Evolutionary conservation across 2,888 invertebrate genomes (phyloP), one percentile per base, ranked within the genome.

Genomic region (Boloria euphrosyne): DNA sequence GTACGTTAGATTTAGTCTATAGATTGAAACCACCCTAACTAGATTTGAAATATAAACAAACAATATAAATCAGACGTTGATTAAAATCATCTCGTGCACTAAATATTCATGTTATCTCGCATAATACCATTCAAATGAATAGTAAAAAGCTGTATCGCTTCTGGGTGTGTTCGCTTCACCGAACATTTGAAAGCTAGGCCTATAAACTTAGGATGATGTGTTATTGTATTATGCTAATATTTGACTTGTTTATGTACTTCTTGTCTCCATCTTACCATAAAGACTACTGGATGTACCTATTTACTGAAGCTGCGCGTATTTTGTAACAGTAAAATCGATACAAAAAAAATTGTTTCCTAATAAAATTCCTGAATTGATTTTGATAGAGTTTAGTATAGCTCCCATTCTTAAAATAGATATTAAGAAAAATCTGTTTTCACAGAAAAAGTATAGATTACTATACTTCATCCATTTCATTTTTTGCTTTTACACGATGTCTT

Each of bases 111-210:
- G 72, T 61, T 68, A 69, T 69, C 66, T 75, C 70, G 80, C 77
- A 83, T 82, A 81, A 82, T 76, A 75, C 78, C 76, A 73, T 83
- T 80, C 80, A 81, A 80, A 85, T 87, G 85, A 87, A 88, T 87
- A 84, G 76, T 79, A 81, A 82, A 75, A 75, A 80, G 79, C 74
- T 80, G 86, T 77, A 84, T 70, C 80, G 86, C 86, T 87, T 74
- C 85, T 87, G 86, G 85, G 78, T 81, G 75, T 78, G 81, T 80
- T 80, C 76, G 78, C 80, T 80, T 82, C 81, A 79, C 75, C 77
- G 78, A 82, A 80, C 80, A 78, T 75, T 73, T 73, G 75, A 76
- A 77, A 74, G 72, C 72, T 69, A 65, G 71, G 51, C 72, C 71
- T 74, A 75, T 79, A 78, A 80, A 80, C 72, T 73, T 73, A 63